These are phyloP conservation scores for Temnothorax unifasciatus DNA, from an alignment of 2,888 invertebrate species.

Conservation along the genomic window DNA sequence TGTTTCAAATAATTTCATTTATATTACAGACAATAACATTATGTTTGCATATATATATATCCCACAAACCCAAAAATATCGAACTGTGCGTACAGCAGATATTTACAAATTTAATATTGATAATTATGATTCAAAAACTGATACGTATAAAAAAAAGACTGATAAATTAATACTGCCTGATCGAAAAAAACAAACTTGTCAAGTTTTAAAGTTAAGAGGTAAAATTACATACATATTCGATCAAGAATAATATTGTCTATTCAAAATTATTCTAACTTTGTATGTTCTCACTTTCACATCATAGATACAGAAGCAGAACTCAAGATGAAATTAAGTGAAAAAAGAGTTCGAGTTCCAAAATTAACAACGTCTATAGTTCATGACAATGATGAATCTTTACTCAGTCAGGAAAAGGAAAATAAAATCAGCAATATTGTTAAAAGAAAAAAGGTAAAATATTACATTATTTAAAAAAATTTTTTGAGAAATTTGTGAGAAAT, in stretches of 20 bases:
- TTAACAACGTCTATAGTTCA: neutral
- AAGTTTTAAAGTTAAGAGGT: constrained; percentile 4
- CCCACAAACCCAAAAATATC: neutral
- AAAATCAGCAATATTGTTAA: neutral
- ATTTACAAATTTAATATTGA: neutral
- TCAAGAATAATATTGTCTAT: neutral
- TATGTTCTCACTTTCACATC: neutral
- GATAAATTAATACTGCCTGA: neutral
- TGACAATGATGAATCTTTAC: neutral
- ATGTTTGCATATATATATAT: no score
- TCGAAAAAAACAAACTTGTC: neutral
- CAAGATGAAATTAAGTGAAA: neutral
- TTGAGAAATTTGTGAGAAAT: no score
- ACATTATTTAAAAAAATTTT: neutral
- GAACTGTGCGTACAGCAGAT: neutral
- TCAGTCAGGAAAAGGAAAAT: neutral
- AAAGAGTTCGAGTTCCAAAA: constrained; percentile 8
- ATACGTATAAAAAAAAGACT: neutral
- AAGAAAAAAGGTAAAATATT: neutral
- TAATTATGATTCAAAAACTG: neutral
- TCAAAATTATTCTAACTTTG: neutral
- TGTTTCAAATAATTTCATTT: no score
- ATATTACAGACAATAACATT: no score
- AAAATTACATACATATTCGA: neutral
- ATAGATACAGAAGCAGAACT: neutral